Conservation (phyloP, 2,888 invertebrate species). For the Coelinius sp. region DNA sequence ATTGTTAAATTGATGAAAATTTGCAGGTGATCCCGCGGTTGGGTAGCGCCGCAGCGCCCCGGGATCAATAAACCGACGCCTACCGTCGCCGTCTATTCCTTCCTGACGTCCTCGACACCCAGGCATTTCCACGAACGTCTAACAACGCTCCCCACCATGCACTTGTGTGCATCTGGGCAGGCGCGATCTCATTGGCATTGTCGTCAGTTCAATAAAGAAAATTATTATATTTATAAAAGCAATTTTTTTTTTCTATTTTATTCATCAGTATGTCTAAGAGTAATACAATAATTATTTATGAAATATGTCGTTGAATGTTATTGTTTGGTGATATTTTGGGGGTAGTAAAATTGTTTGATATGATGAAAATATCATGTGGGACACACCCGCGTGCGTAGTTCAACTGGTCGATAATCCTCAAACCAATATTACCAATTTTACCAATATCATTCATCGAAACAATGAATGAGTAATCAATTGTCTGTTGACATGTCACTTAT, state of each 20-base stretch:
- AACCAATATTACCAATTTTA: not conserved
- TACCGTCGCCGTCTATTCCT: slow-evolving; percentile 66
- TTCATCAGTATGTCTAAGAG: no score
- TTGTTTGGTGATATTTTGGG: no score
- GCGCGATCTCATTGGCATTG: slow-evolving; percentile 51
- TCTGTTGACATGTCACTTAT: slow-evolving; percentile 14
- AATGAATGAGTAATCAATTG: not conserved
- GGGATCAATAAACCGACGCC: slow-evolving; percentile 70
- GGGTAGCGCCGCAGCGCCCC: slow-evolving; percentile 70
- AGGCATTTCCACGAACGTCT: slow-evolving; percentile 54
- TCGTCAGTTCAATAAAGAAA: slow-evolving; percentile 6
- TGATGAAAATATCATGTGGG: slow-evolving; percentile 7
- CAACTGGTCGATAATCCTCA: slow-evolving; percentile 56
- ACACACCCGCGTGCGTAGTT: slow-evolving; percentile 28
- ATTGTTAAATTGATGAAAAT: slow-evolving; percentile 32
- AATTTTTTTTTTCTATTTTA: no score
- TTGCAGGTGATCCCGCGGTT: slow-evolving; percentile 66
- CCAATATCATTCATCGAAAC: not conserved
- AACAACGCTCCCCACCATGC: slow-evolving; percentile 56
- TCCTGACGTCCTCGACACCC: slow-evolving; percentile 60
- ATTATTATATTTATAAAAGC: not conserved
- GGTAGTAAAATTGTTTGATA: not conserved
- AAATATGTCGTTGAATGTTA: no score
- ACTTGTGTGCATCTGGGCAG: slow-evolving; percentile 45
- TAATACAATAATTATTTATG: no score